Conservation (phyloP, 2,113 vertebrate species). For the Etheostoma spectabile region DNA sequence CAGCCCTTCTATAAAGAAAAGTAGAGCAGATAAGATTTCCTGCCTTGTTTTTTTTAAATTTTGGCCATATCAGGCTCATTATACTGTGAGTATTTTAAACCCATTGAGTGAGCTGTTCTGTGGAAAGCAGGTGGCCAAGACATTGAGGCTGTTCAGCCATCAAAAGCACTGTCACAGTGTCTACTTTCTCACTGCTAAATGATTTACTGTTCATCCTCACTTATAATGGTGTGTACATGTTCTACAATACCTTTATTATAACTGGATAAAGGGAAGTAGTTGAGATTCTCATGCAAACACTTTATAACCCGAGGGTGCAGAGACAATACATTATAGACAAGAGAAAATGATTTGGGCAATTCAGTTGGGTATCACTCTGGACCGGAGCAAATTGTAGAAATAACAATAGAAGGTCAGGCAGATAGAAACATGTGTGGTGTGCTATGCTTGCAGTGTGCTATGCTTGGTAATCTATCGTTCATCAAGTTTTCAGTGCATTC, state of each 20-base stretch:
- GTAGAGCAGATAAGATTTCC: conserved; percentile 22
- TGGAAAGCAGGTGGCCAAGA: conserved; percentile 27
- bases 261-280: conserved; percentile 7
- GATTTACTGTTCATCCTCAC: background rate
- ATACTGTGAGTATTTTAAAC: background rate
- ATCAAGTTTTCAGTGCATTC: conserved; percentile 5
- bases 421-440: background rate
- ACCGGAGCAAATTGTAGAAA: conserved; percentile 4
- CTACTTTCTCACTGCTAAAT: conserved; percentile 9
- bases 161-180: conserved; percentile 3
- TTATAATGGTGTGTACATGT: background rate
- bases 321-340: too few relatives aligned
- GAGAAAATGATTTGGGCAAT: background rate
- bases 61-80: conserved; percentile 21
- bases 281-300: background rate
- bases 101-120: conserved; percentile 17
- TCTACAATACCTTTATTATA: background rate
- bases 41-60: conserved; percentile 38
- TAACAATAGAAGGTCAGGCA: conserved; percentile 1
- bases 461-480: background rate
- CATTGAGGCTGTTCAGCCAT: conserved; percentile 4
- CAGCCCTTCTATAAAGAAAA: conserved; percentile 4
- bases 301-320: background rate
- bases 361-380: conserved; percentile 21
- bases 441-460: background rate